These are phyloP conservation scores for Ligdia adustata DNA, from an alignment of 2,888 invertebrate species.

Conservation along the genomic window DNA sequence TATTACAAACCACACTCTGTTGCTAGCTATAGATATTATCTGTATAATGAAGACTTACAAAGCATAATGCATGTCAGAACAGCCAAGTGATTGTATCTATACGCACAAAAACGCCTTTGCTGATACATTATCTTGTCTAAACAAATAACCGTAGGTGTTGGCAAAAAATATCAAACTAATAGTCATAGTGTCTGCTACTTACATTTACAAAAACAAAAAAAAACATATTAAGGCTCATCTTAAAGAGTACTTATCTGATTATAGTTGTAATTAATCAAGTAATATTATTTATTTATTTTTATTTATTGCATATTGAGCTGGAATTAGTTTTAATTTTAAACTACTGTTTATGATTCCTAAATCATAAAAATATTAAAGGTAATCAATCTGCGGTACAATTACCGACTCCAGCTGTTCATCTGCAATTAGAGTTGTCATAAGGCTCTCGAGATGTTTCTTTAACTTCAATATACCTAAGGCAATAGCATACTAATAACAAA, in stretches of 20 bases:
- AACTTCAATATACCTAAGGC: conserved; percentile 2
- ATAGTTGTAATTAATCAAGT: conserved; percentile 6
- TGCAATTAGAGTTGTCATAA: too few relatives aligned
- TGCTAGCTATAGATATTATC: conserved; percentile 18
- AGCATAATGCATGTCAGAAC: conserved; percentile 39
- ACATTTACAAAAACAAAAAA: conserved; percentile 36
- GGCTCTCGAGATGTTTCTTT: conserved; percentile 1
- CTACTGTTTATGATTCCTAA: too few relatives aligned
- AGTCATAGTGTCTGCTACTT: conserved; percentile 43
- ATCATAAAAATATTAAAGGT: too few relatives aligned
- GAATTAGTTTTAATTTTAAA: too few relatives aligned
- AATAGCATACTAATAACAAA: conserved; percentile 6
- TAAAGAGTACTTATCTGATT: conserved; percentile 30
- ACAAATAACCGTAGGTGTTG: conserved; percentile 52
- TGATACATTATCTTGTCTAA: conserved; percentile 61
- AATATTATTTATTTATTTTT: background rate
- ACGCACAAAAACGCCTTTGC: conserved; percentile 45
- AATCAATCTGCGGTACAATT: too few relatives aligned
- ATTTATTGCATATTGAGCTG: background rate
- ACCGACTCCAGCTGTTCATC: too few relatives aligned
- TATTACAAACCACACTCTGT: conserved; percentile 4
- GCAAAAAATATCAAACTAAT: conserved; percentile 47
- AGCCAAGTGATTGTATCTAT: conserved; percentile 44
- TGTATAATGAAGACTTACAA: conserved; percentile 46
- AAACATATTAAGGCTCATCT: conserved; percentile 15